Base-by-base conservation (phyloP, 1,140 invertebrate genomes). In the Coenobita brevimanus region DNA sequence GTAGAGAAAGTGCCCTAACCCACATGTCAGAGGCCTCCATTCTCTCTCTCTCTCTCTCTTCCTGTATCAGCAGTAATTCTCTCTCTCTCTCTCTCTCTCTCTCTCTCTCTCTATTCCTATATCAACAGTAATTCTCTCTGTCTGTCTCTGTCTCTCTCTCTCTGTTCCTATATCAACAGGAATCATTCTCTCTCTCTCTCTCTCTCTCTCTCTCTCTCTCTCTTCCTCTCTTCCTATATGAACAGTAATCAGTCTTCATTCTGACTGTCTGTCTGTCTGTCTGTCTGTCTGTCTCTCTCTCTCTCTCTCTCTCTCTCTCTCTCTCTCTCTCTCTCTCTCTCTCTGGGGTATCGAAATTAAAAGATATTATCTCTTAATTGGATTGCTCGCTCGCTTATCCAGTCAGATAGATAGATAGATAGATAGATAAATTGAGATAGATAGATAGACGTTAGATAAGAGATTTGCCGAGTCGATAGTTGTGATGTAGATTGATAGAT, bases 61-160 rank as follows among this genome's bases (percentile, higher is more conserved):
- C 1, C 27, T 24, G 2, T 4, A n/a, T 62, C 27, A 62, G 17
- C 27, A 2, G 21, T 62, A 62, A 62, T 62, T 62, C 27, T 62
- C 57, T 62, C 4, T 62, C 36, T 30, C 36, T 73, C 33, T 73
- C 69, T 73, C 69, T 73, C n/a, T n/a, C n/a, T n/a, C n/a, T n/a
- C n/a, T n/a, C n/a, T n/a, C n/a, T n/a, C n/a, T n/a, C n/a, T n/a
- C 69, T 38, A 10, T 38, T 13, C 41, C 33, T 73, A 30, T 38
- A 10, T 38, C 33, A 15, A 10, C 30, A 17, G 6, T 3, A 21
- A 17, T 21, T 33, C 36, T 33, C 27, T 13, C 69, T 73, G 27
- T 30, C 36, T 21, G 30, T 21, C 21, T 36, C 21, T 3, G 17
- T 21, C 3, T 15, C 21, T 36, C 38, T 21, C 69, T 73, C 36